phyloP scores from a whole-genome alignment of 2,888 invertebrate species.

The Cheilosia urbana region DNA sequence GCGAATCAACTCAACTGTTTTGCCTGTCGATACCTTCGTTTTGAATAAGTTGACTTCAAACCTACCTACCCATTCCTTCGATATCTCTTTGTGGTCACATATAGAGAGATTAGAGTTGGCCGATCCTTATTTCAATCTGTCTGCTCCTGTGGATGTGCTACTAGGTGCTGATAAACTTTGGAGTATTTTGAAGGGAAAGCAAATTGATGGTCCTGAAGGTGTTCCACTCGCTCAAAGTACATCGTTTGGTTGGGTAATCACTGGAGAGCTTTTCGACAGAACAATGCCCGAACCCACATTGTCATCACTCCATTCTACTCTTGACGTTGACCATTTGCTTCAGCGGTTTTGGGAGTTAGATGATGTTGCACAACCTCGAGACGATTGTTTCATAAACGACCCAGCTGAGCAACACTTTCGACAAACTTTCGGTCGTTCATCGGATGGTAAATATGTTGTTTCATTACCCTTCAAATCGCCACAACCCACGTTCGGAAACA shows the following conservation, averaged over 20 bases:
- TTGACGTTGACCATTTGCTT: slow-evolving; percentile 1
- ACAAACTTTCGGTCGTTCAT: background rate
- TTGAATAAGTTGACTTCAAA: slow-evolving; percentile 17
- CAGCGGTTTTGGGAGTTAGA: slow-evolving; percentile 26
- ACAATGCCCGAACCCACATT: background rate
- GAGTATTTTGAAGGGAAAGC: slow-evolving; percentile 17
- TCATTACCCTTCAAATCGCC: slow-evolving; percentile 27
- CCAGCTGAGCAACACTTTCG: slow-evolving; percentile 40
- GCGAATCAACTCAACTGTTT: background rate
- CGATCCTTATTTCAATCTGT: background rate
- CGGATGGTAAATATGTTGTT: no score
- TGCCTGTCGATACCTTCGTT: background rate
- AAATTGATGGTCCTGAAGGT: slow-evolving; percentile 3
- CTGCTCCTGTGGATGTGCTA: slow-evolving; percentile 11
- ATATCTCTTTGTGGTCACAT: background rate
- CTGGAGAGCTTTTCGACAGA: background rate
- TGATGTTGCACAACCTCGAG: background rate
- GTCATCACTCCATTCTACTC: background rate
- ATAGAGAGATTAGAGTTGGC: background rate
- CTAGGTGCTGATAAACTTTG: slow-evolving; percentile 11
- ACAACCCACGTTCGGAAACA: slow-evolving; percentile 24
- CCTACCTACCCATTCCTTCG: background rate
- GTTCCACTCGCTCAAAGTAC: slow-evolving; percentile 15
- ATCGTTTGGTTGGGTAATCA: slow-evolving; percentile 19
- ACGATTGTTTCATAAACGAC: background rate